A percentile compares a stretch with the other conserved stretches of the same genome.
Conservation (phyloP, 1,140 invertebrate species). For the Ylistrum balloti region DNA sequence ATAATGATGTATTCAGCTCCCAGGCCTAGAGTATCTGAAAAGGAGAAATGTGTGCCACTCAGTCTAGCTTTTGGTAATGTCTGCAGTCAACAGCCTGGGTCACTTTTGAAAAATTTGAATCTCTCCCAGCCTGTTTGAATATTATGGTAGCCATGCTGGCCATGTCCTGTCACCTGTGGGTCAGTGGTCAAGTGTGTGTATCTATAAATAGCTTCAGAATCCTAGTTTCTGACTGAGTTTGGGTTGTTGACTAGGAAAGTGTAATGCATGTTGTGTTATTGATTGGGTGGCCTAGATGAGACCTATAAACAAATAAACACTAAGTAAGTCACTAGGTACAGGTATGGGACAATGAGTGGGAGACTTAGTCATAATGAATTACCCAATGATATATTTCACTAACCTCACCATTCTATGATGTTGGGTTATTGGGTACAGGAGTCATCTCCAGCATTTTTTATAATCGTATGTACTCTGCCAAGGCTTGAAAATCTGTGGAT, state of each 20-base stretch:
- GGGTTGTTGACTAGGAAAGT: not conserved
- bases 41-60: constrained; percentile 5
- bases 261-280: not conserved
- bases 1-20: constrained; percentile 22
- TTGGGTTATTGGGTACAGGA: no score
- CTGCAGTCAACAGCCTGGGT: not conserved
- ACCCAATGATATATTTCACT: no score
- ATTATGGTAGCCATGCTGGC: not conserved
- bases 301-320: not conserved
- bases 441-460: no score
- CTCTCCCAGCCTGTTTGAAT: no score
- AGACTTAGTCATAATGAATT: no score
- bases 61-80: not conserved
- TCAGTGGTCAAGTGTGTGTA: not conserved
- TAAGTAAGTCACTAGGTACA: not conserved
- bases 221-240: not conserved
- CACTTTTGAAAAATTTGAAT: not conserved
- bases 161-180: not conserved
- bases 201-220: not conserved
- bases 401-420: no score
- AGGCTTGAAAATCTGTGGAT: no score
- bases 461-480: no score
- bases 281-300: constrained; percentile 13
- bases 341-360: not conserved
- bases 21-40: not conserved